phyloP scores from a whole-genome alignment of 2,797 vertebrate genomes.

The Propithecus perrieri region DNA sequence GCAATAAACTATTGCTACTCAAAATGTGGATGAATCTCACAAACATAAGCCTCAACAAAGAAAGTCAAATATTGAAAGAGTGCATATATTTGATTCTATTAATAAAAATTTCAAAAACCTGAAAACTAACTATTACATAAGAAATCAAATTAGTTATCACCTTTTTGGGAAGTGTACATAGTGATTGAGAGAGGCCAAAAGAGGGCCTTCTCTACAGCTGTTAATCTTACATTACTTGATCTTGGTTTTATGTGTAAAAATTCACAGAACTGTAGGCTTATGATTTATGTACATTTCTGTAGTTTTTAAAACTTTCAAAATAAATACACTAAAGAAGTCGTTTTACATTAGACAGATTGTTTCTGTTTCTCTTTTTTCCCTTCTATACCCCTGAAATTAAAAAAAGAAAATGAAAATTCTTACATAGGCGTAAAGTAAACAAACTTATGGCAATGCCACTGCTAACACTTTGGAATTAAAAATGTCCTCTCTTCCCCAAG shows the following conservation, averaged over 20 bases:
- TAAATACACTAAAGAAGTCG: background rate
- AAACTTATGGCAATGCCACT: background rate
- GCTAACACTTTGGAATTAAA: background rate
- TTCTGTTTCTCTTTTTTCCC: background rate
- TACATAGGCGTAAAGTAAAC: background rate
- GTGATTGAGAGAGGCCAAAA: background rate
- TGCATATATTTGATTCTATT: background rate
- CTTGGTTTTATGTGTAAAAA: background rate
- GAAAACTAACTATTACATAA: background rate
- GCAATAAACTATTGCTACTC: background rate
- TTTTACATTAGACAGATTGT: background rate
- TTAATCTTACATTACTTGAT: background rate
- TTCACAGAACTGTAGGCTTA: background rate
- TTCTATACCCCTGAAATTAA: background rate
- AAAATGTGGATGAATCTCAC: background rate
- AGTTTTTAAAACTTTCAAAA: background rate
- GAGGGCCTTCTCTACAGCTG: background rate
- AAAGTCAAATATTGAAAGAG: background rate
- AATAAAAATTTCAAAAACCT: background rate
- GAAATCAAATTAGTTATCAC: background rate
- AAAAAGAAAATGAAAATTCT: background rate
- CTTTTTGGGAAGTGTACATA: background rate
- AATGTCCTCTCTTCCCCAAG: background rate
- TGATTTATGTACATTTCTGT: background rate
- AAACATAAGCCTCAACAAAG: background rate